Base-by-base conservation (phyloP, 2,888 invertebrate genomes). In the Trissolcus japonicus region DNA sequence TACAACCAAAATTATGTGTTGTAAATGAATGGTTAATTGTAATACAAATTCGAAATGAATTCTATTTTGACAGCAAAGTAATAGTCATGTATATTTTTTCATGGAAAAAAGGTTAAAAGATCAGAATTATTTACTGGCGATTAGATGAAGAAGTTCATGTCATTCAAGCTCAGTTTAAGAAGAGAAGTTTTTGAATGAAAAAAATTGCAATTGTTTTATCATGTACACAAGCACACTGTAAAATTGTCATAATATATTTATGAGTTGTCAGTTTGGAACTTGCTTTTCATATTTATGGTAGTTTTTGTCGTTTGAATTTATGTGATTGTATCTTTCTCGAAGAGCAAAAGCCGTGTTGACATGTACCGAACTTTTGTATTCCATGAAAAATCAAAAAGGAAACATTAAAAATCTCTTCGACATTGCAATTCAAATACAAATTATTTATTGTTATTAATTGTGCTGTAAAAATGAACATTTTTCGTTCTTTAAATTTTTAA, bases 261-360 rank as follows among this genome's bases (percentile, higher is more conserved):
- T 60, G 71, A 68, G 76, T 69, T 71, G 76, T 78, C 76, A 74
- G 63, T 78, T 69, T 59, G 62, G 69, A 74, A 73, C 74, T 71
- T 77, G 77, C 79, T 68, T 68, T 82, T 79, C 80, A 82, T 81
- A 81, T 81, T 82, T 81, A 82, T 82, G 80, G 78, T 80, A 78
- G 80, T 81, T 82, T 82, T 82, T 82, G 74, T 80, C 73, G 75
- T 65, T 73, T 73, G 57, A 76, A 72, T 80, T 73, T 76, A 75
- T 80, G 76, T 62, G 76, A 68, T 53, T 79, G 62, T 79, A 79
- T 72, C 81, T 80, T 82, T 80, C 79, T 80, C 25, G 0, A 78
- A 79, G 80, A 80, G 82, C 81, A 79, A 82, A 82, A 79, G 79
- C 80, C 80, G 79, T 80, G 78, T 75, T 82, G 78, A 77, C 74